phyloP scores from a whole-genome alignment of 2,113 vertebrate genomes.

The Chelonoidis abingdonii region DNA sequence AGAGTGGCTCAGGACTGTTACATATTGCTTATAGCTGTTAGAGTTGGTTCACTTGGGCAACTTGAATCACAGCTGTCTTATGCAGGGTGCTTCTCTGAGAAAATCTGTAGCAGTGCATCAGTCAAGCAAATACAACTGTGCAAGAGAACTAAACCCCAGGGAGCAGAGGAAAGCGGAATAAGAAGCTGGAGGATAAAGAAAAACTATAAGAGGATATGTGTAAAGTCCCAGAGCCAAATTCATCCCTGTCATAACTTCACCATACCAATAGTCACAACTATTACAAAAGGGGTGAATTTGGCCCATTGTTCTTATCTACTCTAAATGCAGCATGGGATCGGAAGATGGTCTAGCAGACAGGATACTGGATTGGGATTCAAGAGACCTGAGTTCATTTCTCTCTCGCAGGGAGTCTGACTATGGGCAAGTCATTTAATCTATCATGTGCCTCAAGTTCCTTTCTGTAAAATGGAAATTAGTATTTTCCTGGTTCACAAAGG shows the following conservation, averaged over 20 bases:
- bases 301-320: neutral
- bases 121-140: rapidly evolving
- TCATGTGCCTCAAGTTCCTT: neutral
- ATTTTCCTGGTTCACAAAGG: conserved; percentile 6
- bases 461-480: conserved; percentile 32
- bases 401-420: neutral
- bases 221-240: neutral
- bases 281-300: neutral
- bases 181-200: conserved; percentile 9
- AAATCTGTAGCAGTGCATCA: neutral
- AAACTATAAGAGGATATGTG: neutral
- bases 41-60: neutral
- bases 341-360: conserved; percentile 10
- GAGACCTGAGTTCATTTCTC: conserved; percentile 39
- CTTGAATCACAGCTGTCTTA: neutral
- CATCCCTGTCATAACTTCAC: neutral
- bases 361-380: conserved; percentile 9
- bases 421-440: conserved; percentile 31
- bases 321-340: neutral
- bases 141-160: neutral
- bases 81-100: neutral
- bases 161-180: neutral
- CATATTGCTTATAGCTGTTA: neutral
- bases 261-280: neutral
- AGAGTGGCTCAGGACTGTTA: neutral